Evolutionary conservation across 2,888 invertebrate genomes (phyloP), one percentile per base, ranked within the genome.

Genomic region (Opisthograptis luteolata): DNA sequence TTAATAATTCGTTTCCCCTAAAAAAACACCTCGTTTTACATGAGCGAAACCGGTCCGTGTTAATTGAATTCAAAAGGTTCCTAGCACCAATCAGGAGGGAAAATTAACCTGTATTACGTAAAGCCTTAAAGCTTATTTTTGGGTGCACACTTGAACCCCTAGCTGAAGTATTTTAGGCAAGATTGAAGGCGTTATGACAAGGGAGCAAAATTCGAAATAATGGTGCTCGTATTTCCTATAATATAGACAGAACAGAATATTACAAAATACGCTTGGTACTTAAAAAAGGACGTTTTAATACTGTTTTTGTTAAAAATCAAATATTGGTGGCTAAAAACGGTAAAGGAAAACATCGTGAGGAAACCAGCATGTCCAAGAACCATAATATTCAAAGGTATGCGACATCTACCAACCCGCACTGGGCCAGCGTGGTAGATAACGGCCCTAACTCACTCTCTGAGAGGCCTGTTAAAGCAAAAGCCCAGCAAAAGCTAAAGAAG

Each of bases 161-260:
- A 35, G 39, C 25, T 30, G 41, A 36, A 52, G 51, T 51, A 48
- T 53, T 52, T 52, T 52, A 55, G 51, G 48, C 50, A 41, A 51
- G 55, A 54, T 59, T 55, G 55, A 58, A 48, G 57, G 55, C 50
- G 55, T 59, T 58, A 51, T 49, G 58, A 54, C 48, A 50, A 47
- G 56, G 50, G 49, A 46, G 43, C 57, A 58, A 60, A 42, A 55
- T 55, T 48, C 30, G 13, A 43, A 59, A 56, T 56, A 56, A 51
- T 56, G 51, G 46, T 39, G 14, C 53, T 59, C 51, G 51, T 49
- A 54, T 59, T 59, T 56, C 58, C 14, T 50, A 55, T 37, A 35
- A n/a, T n/a, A n/a, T n/a, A n/a, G n/a, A n/a, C n/a, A n/a, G n/a
- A 40, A 19, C 13, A 17, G 44, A 40, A 45, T 51, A 50, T 45